Base-by-base conservation (phyloP, 2,888 invertebrate genomes). In the Malthinus seriepunctatus region DNA sequence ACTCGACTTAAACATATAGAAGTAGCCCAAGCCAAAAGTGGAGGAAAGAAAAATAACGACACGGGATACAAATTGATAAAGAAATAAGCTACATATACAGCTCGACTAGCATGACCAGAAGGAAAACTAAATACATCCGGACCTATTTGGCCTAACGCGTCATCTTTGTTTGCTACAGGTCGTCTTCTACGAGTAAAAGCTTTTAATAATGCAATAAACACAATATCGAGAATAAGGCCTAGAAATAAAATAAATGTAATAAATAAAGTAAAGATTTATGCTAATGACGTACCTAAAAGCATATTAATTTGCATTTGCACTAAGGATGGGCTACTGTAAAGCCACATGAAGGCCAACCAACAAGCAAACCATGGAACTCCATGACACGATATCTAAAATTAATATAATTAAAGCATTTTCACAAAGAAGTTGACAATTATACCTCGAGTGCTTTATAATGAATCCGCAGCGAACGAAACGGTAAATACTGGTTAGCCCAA, bases 51-150 rank as follows among this genome's bases (percentile, higher is more conserved):
- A 50, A 89, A 67, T 10, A 73, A 63, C 1, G 86, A 80, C 1
- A 90, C 67, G 0, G 89, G 87, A 76, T 85, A 84, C 14, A 90
- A 70, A 61, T 82, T 79, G 3, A 85, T 81, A 63, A 95, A 88
- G 73, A 92, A 90, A 57, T 87, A 86, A 3, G 88, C 81, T 14
- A 97, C 81, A 74, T 91, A 85, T 3, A 89, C 84, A 0, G 93
- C 87, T 67, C 97, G 81, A 23, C 96, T 94, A 0, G 94, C 88
- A 77, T 98, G 97, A 0, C 97, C 97, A 0, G 97, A 97, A 8
- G 97, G 98, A 76, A 98, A 98, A 46, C 90, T 88, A 76, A 88
- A 97, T 70, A 93, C 90, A 77, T 96, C 96, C 0, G 95, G 90
- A 0, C 93, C 91, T 12, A 93, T 80, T 33, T 84, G 75, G 10